Evolutionary conservation across 2,888 invertebrate genomes (phyloP).

Genomic region (Lasioglossum villosulum): DNA sequence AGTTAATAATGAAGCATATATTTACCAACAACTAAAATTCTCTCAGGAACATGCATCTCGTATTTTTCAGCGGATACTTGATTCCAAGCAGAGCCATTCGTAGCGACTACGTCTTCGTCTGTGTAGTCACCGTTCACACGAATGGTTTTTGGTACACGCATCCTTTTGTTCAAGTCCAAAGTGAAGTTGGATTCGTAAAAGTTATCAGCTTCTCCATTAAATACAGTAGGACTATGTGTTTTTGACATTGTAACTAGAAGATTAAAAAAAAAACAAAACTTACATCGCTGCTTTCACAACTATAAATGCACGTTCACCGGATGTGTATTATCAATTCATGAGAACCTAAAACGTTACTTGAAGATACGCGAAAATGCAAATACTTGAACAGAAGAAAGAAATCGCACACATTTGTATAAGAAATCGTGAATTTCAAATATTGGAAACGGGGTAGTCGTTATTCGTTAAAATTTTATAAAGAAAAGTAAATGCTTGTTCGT

Average conservation of each 20-base stretch:
- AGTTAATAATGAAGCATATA: conserved; percentile 81
- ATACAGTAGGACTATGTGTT: conserved; percentile 87
- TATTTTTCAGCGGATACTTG: conserved; percentile 88
- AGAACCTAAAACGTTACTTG: background rate
- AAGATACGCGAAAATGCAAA: background rate
- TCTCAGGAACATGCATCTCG: conserved; percentile 97
- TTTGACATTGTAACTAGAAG: conserved; percentile 85
- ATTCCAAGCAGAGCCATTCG: conserved; percentile 87
- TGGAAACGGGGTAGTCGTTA: background rate
- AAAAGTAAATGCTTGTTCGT: background rate
- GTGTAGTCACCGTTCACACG: conserved; percentile 90
- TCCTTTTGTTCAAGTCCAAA: conserved; percentile 91
- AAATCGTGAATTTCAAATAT: background rate
- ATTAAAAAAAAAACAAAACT: conserved; percentile 41
- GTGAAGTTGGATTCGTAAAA: conserved; percentile 90
- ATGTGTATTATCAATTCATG: background rate
- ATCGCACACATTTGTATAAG: background rate
- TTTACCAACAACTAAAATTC: conserved; percentile 95
- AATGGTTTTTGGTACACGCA: conserved; percentile 93
- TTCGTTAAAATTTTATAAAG: conserved; percentile 1
- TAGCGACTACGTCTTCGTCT: conserved; percentile 88
- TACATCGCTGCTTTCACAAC: background rate
- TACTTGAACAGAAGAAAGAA: background rate
- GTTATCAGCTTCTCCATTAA: conserved; percentile 87
- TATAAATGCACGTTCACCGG: background rate